Base-by-base conservation (phyloP, 2,888 invertebrate species). In the Graphium colonna region DNA sequence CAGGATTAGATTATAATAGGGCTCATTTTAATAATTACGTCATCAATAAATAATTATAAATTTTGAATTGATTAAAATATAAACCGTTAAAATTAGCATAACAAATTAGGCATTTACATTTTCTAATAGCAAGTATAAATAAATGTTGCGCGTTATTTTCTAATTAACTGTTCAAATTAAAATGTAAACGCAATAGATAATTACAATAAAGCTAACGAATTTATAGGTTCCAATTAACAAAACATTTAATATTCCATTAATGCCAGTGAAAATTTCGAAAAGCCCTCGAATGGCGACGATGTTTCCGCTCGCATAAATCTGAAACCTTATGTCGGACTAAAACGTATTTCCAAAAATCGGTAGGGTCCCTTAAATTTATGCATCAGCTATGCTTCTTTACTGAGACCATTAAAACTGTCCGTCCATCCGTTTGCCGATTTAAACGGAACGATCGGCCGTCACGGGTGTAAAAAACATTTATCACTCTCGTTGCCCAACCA, bases 371-470 rank as follows among this genome's bases (percentile, higher is more conserved):
- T 63, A 73, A 82, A 82, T 80, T 73, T 81, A 82, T 81, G 71
- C 70, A 72, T 71, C 76, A 72, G 71, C 78, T 73, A 71, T 71
- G 69, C 65, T 77, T 79, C 79, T 76, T 83, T 79, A 73, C 75
- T 63, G 62, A 71, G 73, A 65, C 81, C 81, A 84, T 85, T 86
- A 82, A 83, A 82, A 79, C 73, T 75, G 82, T 75, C 77, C 76
- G 75, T 79, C 77, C 77, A 74, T 78, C 77, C 79, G 76, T 78
- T 82, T 62, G 73, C 71, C 79, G 81, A 79, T 79, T 84, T 79
- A 81, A 81, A 72, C 77, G 75, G 73, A 81, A 81, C 71, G 75
- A 72, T 71, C 63, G 63, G 64, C 69, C 68, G 74, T 79, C 80
- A 77, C 77, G 73, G 78, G 72, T 78, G 72, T 73, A 75, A 82